Base-by-base conservation (phyloP, 2,113 vertebrate genomes). In the Cololabis saira region DNA sequence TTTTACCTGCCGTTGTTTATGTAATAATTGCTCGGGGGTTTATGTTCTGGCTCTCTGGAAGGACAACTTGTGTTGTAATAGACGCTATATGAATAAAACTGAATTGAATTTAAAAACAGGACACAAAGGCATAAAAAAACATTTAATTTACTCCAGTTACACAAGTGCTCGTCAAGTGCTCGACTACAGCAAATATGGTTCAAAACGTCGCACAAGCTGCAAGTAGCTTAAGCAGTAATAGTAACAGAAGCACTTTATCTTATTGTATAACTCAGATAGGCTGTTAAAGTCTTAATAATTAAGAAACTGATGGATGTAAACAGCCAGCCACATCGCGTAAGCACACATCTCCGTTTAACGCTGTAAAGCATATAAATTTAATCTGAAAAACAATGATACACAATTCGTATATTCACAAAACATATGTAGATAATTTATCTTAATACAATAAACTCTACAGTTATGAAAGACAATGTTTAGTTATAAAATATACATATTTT, bases 401-500 rank as follows among this genome's bases (percentile, higher is more conserved):
- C 57, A 77, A 42, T 40, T 75, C 60, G 64, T 81, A 87, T 69
- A 71, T 75, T 87, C 74, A 83, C 84, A 80, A 80, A 71, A 81
- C 80, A 58, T 37, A 57, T 61, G 33, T 33, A 27, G 70, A 22
- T 66, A 49, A 42, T 56, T 77, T 43, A 71, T 27, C 50, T 70
- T 61, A 63, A 76, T 44, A 64, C 55, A 67, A 52, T 60, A 43
- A 63, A 49, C 24, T 71, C 53, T 55, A 69, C 59, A 76, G 3
- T 74, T 81, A 70, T 74, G 65, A 84, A 85, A 74, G 44, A n/a
- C 4, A 51, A 80, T 8, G 40, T 67, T 55, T 73, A 63, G 44
- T 80, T 80, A 85, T 55, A 85, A 90, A 89, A 87, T 17, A 73
- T 81, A 81, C 48, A 87, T 71, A 79, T 56, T 42, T 59, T 14